Evolutionary conservation across 1,140 invertebrate genomes (phyloP), one percentile per base, ranked within the genome.

Genomic region (Leguminivora glycinivorella): DNA sequence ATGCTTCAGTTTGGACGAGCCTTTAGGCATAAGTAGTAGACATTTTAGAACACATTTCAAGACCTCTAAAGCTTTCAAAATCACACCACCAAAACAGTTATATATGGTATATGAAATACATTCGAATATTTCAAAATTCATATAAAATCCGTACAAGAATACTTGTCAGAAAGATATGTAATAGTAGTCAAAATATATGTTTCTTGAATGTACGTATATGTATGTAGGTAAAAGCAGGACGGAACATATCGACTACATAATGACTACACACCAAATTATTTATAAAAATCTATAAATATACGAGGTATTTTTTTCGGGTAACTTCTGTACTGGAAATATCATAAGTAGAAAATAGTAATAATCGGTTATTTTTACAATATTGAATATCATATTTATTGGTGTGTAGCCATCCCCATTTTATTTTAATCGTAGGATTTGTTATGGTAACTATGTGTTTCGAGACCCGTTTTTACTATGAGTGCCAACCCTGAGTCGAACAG

Each of bases 391-490:
- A 31, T 29, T 56, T 24, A 38, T 26, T 69, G 58, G 71, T 78
- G 73, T 74, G 73, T 75, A 78, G 73, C 76, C 25, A 56, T 52
- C 26, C 69, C 29, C 70, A 52, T 70, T 67, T 75, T 70, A 75
- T 70, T 38, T 38, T 2, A 38, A 77, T 72, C 77, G 78, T 88
- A 88, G 85, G 83, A 87, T 86, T 81, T 74, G 72, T 67, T 83
- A 77, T 90, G 88, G 88, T 90, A 89, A 90, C 88, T 88, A 83
- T 85, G 80, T 75, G 85, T 90, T 90, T 83, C 84, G 72, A 77
- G 79, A 89, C 88, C 88, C 87, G 87, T 90, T 87, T 83, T 26
- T 68, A 77, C 72, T 75, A 74, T 79, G 78, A 78, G 70, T 75
- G 74, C 75, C 75, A 83, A 80, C 80, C 79, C 80, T 80, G 73